phyloP scores from a whole-genome alignment of 2,888 invertebrate species.

The Stenurella melanura region DNA sequence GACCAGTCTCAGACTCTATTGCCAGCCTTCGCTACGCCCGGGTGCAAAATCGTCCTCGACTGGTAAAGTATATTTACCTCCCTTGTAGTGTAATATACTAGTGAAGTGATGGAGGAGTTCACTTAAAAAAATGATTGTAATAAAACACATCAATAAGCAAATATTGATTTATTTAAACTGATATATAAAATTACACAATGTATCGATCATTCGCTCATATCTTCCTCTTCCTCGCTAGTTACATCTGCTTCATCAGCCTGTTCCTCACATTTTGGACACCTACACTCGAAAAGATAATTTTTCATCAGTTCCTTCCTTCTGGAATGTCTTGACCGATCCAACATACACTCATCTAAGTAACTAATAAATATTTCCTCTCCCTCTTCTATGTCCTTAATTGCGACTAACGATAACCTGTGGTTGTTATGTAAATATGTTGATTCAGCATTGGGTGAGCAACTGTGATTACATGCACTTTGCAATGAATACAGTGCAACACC shows the following conservation, averaged over 20 bases:
- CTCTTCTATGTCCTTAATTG: constrained; percentile 81
- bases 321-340: constrained; percentile 88
- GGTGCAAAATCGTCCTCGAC: too few relatives aligned
- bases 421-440: constrained; percentile 90
- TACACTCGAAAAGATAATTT: constrained; percentile 88
- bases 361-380: constrained; percentile 94
- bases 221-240: constrained; percentile 87
- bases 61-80: too few relatives aligned
- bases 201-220: constrained; percentile 61
- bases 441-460: constrained; percentile 92
- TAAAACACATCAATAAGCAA: neutral
- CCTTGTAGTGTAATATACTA: too few relatives aligned
- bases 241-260: constrained; percentile 86
- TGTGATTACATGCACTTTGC: constrained; percentile 96
- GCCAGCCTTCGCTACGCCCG: too few relatives aligned
- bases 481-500: constrained; percentile 90
- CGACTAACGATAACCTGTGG: constrained; percentile 82
- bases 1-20: too few relatives aligned
- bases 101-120: too few relatives aligned
- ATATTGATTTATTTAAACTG: neutral
- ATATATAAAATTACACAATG: neutral
- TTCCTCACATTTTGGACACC: constrained; percentile 85
- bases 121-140: too few relatives aligned
- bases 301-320: constrained; percentile 87
- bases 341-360: constrained; percentile 90